These are phyloP conservation scores for Noctua fimbriata DNA, from an alignment of 2,888 invertebrate genomes.

Conservation along the genomic window DNA sequence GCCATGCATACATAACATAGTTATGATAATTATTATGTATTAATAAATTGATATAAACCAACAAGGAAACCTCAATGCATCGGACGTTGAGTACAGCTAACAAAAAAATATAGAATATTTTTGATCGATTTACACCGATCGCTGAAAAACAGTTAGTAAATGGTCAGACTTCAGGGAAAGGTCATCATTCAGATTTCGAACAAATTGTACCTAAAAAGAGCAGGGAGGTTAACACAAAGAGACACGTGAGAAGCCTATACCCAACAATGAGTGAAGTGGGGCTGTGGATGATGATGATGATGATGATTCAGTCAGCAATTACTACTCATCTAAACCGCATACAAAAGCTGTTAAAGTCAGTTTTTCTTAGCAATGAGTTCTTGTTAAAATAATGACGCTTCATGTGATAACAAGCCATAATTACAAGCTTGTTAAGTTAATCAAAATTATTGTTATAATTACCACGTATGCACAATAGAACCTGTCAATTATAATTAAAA, in stretches of 20 bases:
- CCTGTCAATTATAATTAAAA: slow-evolving; percentile 42
- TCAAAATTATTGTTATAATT: slow-evolving; percentile 54
- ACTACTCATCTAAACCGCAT: neutral
- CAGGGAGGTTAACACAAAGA: neutral
- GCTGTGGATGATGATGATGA: neutral
- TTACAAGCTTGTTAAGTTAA: slow-evolving; percentile 34
- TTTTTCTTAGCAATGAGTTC: neutral
- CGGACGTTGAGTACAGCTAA: slow-evolving; percentile 30
- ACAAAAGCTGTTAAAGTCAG: neutral
- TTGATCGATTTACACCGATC: neutral
- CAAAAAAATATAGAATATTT: slow-evolving; percentile 6
- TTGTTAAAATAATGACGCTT: neutral
- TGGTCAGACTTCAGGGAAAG: neutral
- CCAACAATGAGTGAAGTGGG: neutral
- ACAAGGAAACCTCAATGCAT: slow-evolving; percentile 37
- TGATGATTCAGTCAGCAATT: neutral
- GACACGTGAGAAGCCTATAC: neutral
- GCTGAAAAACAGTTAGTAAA: neutral
- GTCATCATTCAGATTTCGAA: neutral
- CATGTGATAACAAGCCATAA: slow-evolving; percentile 9
- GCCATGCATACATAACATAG: neutral
- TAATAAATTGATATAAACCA: slow-evolving; percentile 56
- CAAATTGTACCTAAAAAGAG: neutral
- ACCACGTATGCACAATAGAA: slow-evolving; percentile 55
- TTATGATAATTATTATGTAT: slow-evolving; percentile 10